Evolutionary conservation across 2,888 invertebrate species (phyloP).

Genomic region (Parnassius mnemosyne): DNA sequence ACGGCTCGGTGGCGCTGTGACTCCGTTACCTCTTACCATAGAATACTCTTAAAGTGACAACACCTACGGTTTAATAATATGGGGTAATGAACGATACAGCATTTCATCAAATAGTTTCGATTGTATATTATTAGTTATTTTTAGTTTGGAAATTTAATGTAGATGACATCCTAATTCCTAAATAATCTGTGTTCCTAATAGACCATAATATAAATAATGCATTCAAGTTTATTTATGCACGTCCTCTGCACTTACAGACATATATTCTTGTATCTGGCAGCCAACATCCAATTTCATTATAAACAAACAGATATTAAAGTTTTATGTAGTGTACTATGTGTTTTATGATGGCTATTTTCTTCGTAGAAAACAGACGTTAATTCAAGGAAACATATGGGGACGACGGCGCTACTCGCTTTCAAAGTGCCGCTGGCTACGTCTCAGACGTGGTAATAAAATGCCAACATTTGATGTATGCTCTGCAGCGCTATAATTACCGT

Average conservation of each 20-base stretch:
- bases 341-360: conserved; percentile 73
- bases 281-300: conserved; percentile 54
- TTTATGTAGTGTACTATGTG: conserved; percentile 66
- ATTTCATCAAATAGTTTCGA: no score
- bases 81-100: no score
- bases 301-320: conserved; percentile 70
- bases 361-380: conserved; percentile 78
- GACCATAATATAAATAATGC: neutral
- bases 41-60: no score
- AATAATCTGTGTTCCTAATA: neutral
- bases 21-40: no score
- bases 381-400: conserved; percentile 78
- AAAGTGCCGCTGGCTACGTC: conserved; percentile 66
- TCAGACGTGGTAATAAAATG: conserved; percentile 53
- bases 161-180: no score
- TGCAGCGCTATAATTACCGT: conserved; percentile 62
- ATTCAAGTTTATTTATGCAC: conserved; percentile 7
- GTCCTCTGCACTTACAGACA: conserved; percentile 27
- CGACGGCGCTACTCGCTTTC: conserved; percentile 72
- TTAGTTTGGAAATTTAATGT: no score
- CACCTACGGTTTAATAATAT: no score
- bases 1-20: no score
- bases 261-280: conserved; percentile 37
- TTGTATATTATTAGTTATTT: no score
- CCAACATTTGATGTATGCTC: conserved; percentile 67